A percentile compares a stretch with the other conserved stretches of the same genome.
These are phyloP conservation scores for Stylophora pistillata DNA, from an alignment of 64 coral and sea anemone genomes.

Conservation along the genomic window DNA sequence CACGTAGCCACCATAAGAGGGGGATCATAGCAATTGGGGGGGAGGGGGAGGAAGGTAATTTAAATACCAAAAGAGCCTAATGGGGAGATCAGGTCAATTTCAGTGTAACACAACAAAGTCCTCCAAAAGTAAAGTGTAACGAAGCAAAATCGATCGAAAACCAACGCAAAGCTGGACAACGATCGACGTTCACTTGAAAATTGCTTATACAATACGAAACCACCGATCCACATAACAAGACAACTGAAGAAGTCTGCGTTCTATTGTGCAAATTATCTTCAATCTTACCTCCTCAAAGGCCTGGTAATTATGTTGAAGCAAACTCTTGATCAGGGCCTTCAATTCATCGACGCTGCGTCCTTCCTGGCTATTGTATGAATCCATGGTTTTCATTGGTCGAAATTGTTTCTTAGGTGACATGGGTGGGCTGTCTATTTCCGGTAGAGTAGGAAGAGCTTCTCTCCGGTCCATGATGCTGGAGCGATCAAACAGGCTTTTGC, in stretches of 20 bases:
- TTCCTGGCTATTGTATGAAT: conserved; percentile 80
- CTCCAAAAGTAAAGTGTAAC: too few species aligned
- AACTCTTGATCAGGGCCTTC: conserved; percentile 65
- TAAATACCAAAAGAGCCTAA: too few species aligned
- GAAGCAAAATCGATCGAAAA: too few species aligned
- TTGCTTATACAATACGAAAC: neutral
- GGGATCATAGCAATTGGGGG: too few species aligned
- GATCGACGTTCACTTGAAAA: too few species aligned
- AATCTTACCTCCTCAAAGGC: conserved; percentile 78
- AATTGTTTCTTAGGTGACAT: conserved; percentile 66
- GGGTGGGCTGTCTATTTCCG: conserved; percentile 63
- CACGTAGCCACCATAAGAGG: too few species aligned
- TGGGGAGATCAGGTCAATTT: too few species aligned
- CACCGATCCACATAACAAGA: neutral
- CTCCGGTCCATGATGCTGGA: conserved; percentile 65
- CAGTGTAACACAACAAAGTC: too few species aligned
- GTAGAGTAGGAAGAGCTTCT: conserved; percentile 21
- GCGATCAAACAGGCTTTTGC: conserved; percentile 86
- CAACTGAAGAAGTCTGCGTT: neutral
- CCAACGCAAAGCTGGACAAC: too few species aligned
- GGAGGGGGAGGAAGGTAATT: too few species aligned
- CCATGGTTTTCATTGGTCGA: conserved; percentile 75
- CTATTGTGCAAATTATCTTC: neutral
- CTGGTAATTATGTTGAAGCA: conserved; percentile 71
- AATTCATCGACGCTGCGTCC: conserved; percentile 88